phyloP scores from a whole-genome alignment of 2,113 vertebrate species.

The Mesocricetus auratus region DNA sequence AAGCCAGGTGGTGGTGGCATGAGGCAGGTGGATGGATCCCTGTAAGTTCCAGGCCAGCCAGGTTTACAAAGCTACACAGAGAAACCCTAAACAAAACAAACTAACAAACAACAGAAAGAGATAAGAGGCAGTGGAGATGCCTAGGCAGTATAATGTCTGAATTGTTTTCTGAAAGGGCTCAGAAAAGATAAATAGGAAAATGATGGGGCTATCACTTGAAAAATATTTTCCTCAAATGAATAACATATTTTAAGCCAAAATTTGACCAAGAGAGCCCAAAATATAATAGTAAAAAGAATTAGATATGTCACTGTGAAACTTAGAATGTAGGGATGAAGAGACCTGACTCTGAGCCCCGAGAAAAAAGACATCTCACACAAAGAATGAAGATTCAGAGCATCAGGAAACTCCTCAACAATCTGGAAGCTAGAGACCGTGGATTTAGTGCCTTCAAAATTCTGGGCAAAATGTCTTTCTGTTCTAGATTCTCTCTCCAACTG shows the following conservation, averaged over 20 bases:
- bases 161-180: background rate
- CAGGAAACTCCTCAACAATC: background rate
- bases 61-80: too few relatives aligned
- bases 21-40: too few relatives aligned
- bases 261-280: background rate
- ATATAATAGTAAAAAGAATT: background rate
- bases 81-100: too few relatives aligned
- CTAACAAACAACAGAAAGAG: too few relatives aligned
- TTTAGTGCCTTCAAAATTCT: background rate
- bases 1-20: too few relatives aligned
- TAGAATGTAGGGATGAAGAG: background rate
- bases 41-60: too few relatives aligned
- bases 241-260: background rate
- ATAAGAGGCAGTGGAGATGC: background rate
- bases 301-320: constrained; percentile 4
- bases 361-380: constrained; percentile 6
- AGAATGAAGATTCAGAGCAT: background rate
- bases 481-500: constrained; percentile 22
- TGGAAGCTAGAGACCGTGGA: background rate
- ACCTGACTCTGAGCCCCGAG: background rate
- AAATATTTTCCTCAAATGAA: background rate
- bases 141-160: background rate
- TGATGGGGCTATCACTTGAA: background rate
- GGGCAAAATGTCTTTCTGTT: background rate
- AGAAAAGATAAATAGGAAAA: background rate